Base-by-base conservation (phyloP, 2,888 invertebrate species). In the Melinaea menophilus region DNA sequence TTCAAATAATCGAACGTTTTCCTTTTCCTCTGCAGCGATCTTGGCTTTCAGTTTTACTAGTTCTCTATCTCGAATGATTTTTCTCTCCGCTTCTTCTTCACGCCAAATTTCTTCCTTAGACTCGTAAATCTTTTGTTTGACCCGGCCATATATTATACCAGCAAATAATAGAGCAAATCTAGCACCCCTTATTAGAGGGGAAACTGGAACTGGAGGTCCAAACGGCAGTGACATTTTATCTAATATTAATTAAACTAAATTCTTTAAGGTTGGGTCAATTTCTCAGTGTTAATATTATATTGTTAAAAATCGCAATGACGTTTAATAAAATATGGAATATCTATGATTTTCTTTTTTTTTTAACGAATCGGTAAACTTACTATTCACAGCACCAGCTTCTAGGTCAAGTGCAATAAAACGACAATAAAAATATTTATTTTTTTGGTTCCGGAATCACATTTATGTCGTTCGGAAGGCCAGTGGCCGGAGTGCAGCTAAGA, bases 401-500 rank as follows among this genome's bases (percentile, higher is more conserved):
- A 90, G 87, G 86, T 88, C 88, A 88, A 88, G 88, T 80, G 79
- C 90, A 90, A 90, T 51, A 88, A 71, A 74, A 75, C 76, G 73
- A 72, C 67, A 74, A 62, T 66, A 64, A 63, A 67, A 65, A 65
- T 75, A 73, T 78, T 78, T 81, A 73, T 78, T 78, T 81, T 81
- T 79, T 82, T 80, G 79, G 79, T 78, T 73, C 73, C 75, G 72
- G 76, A 82, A 79, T 81, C 74, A 74, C 75, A 76, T 78, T 75
- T 76, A 73, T 76, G 73, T 76, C 68, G 65, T 69, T 72, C 73
- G 81, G 84, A 86, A 89, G 87, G 87, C 86, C 86, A 86, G 84
- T 91, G 86, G 84, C 90, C 88, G 67, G 89, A 90, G 84, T 72
- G 68, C 83, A 82, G 90, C 93, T 94, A 94, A 93, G 93, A 94